Percentiles rank a stretch among this genome's conserved stretches.
These are phyloP conservation scores for Allygus modestus DNA, from an alignment of 2,888 invertebrate genomes.

Conservation along the genomic window DNA sequence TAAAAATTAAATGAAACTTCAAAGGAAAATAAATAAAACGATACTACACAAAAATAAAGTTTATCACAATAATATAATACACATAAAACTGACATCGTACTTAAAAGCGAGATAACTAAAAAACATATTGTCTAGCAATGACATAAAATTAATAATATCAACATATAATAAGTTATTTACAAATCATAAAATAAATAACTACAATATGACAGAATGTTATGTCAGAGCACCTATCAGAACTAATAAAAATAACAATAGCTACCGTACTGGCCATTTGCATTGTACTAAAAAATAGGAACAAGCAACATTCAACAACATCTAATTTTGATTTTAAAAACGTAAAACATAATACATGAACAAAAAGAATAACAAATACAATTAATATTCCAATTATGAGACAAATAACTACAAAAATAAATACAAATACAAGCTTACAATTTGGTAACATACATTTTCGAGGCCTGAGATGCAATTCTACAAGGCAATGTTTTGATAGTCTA, in stretches of 20 bases:
- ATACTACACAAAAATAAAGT: conserved; percentile 69
- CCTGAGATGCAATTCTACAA: not conserved
- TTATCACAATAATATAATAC: conserved; percentile 68
- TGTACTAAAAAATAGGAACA: conserved; percentile 65
- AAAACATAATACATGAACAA: conserved; percentile 1
- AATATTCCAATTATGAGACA: not conserved
- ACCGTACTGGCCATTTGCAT: conserved; percentile 58
- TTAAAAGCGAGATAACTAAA: conserved; percentile 65
- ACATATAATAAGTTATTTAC: conserved; percentile 72
- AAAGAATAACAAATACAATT: conserved; percentile 28
- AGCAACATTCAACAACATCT: conserved; percentile 64
- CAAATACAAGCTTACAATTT: conserved; percentile 25
- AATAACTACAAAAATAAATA: conserved; percentile 54
- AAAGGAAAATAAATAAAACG: conserved; percentile 61
- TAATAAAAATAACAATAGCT: conserved; percentile 71
- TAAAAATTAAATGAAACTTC: conserved; percentile 62
- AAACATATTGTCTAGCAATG: conserved; percentile 65
- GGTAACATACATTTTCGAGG: conserved; percentile 28
- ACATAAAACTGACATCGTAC: conserved; percentile 58
- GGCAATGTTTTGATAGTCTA: not conserved
- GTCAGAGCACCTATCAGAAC: conserved; percentile 77
- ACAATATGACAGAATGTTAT: conserved; percentile 77
- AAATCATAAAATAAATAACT: conserved; percentile 73
- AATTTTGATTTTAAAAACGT: conserved; percentile 43
- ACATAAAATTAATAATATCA: conserved; percentile 70